Conservation (phyloP, 2,113 vertebrate species). For the Xiphias gladius region DNA sequence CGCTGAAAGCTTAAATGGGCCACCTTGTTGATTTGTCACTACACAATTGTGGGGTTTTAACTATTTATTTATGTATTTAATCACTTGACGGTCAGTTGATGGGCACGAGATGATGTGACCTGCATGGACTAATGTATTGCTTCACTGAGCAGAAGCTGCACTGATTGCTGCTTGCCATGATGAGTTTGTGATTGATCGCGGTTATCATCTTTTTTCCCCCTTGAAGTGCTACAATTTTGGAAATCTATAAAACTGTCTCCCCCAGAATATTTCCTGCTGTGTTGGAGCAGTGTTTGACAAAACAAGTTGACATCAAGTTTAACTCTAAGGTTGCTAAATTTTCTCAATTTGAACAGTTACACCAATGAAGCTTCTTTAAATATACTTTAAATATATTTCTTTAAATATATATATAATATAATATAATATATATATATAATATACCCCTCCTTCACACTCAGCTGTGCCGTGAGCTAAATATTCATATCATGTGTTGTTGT, state of each 20-base stretch:
- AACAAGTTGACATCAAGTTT: constrained; percentile 9
- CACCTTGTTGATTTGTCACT: constrained; percentile 23
- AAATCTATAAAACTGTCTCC: constrained; percentile 33
- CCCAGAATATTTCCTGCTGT: neutral
- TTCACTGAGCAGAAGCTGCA: constrained; percentile 32
- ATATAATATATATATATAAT: too few relatives aligned
- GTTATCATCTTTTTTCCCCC: constrained; percentile 26
- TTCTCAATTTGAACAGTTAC: constrained; percentile 19
- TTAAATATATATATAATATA: neutral
- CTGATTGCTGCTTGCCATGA: constrained; percentile 51
- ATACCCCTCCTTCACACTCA: constrained; percentile 32
- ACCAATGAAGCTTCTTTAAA: constrained; percentile 26
- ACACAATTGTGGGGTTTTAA: neutral
- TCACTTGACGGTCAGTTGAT: constrained; percentile 27
- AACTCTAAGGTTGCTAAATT: constrained; percentile 19
- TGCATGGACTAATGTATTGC: constrained; percentile 23
- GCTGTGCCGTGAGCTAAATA: constrained; percentile 38
- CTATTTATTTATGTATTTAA: neutral
- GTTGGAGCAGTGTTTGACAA: constrained; percentile 14
- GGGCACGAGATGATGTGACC: constrained; percentile 32
- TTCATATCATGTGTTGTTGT: constrained; percentile 59
- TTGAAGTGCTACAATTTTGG: constrained; percentile 7
- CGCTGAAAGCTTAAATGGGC: constrained; percentile 13
- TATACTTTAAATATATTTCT: constrained; percentile 8
- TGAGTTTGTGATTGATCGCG: constrained; percentile 50